Percentiles rank a stretch among this genome's conserved stretches.
These are phyloP conservation scores for Bactericera cockerelli DNA, from an alignment of 1,140 invertebrate genomes.

Conservation along the genomic window DNA sequence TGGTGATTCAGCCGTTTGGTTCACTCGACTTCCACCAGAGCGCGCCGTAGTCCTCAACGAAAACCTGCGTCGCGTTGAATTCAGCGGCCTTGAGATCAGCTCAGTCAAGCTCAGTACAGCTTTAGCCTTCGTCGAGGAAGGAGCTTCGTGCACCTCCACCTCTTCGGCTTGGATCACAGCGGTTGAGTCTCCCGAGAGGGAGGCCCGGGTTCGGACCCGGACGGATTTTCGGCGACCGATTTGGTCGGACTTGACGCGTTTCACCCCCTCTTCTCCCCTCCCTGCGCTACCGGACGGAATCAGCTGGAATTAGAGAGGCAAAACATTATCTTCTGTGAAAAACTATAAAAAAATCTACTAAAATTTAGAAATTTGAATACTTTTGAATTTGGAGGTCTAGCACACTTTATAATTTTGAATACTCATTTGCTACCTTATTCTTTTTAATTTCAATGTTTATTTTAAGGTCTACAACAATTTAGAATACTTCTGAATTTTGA, in stretches of 20 bases:
- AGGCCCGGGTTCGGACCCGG: not conserved
- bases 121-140: not conserved
- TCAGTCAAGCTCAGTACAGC: not conserved
- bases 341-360: too few relatives aligned
- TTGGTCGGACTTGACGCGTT: conserved; percentile 1
- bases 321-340: too few relatives aligned
- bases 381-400: too few relatives aligned
- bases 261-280: conserved; percentile 1
- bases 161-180: not conserved
- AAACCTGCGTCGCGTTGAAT: not conserved
- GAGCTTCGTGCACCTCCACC: not conserved
- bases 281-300: not conserved
- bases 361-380: too few relatives aligned
- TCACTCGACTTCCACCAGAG: too few relatives aligned
- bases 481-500: too few relatives aligned
- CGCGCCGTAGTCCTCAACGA: not conserved
- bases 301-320: not conserved
- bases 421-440: too few relatives aligned
- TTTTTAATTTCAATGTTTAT: too few relatives aligned
- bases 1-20: too few relatives aligned
- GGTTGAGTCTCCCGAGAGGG: not conserved
- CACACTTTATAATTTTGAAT: too few relatives aligned
- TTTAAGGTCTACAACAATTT: too few relatives aligned
- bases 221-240: not conserved
- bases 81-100: not conserved